A percentile compares a stretch with the other conserved stretches of the same genome.
Evolutionary conservation across 2,888 invertebrate genomes (phyloP).

Genomic region (Scelioninae gen. 1): DNA sequence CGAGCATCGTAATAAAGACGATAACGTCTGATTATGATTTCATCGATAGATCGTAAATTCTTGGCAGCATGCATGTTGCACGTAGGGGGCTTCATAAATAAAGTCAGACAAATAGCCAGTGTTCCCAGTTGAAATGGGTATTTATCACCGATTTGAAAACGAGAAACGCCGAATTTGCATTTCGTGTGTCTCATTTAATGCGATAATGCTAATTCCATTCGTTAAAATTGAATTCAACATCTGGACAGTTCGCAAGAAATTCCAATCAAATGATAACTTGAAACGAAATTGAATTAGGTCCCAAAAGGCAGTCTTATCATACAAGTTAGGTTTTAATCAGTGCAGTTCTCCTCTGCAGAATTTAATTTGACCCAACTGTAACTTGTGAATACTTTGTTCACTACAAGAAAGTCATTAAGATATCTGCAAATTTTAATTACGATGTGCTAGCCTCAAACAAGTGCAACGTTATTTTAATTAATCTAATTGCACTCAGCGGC

Average conservation of each 20-base stretch:
- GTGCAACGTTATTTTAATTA: no score
- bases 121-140: slow-evolving; percentile 59
- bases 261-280: slow-evolving; percentile 51
- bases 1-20: slow-evolving; percentile 54
- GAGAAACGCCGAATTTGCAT: slow-evolving; percentile 66
- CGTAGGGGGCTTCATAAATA: slow-evolving; percentile 67
- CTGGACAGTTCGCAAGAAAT: slow-evolving; percentile 47
- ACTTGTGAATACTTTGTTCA: no score
- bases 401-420: no score
- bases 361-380: no score
- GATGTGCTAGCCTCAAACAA: no score
- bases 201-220: slow-evolving; percentile 65
- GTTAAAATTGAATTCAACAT: slow-evolving; percentile 61
- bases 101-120: slow-evolving; percentile 59
- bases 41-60: slow-evolving; percentile 67
- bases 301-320: not conserved
- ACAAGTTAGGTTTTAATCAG: slow-evolving; percentile 1
- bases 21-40: slow-evolving; percentile 67
- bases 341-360: no score
- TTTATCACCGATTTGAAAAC: slow-evolving; percentile 64
- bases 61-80: slow-evolving; percentile 66
- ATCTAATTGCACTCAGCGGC: no score
- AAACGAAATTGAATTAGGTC: slow-evolving; percentile 49
- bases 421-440: no score
- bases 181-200: slow-evolving; percentile 59